phyloP scores from a whole-genome alignment of 2,888 invertebrate genomes.

The Peribatodes rhomboidaria region DNA sequence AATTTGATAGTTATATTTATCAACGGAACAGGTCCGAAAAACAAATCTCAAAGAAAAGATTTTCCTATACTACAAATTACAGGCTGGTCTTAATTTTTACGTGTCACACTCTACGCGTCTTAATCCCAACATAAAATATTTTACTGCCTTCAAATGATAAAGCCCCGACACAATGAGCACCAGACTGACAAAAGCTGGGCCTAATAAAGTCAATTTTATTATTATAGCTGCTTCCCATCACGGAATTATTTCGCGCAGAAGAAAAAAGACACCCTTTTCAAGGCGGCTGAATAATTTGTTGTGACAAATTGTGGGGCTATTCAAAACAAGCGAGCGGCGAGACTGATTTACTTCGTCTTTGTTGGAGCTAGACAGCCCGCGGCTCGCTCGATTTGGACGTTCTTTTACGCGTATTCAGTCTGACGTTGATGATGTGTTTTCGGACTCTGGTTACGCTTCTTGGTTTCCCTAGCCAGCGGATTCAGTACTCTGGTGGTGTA shows the following conservation, averaged over 20 bases:
- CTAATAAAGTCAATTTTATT: constrained; percentile 60
- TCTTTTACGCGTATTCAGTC: constrained; percentile 47
- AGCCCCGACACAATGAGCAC: constrained; percentile 37
- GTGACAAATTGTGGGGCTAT: constrained; percentile 74
- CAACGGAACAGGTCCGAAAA: not conserved
- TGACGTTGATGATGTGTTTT: constrained; percentile 31
- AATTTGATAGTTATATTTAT: too few species aligned
- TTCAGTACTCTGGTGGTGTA: too few species aligned
- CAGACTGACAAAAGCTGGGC: constrained; percentile 45
- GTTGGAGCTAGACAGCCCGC: constrained; percentile 39
- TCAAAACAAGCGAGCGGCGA: constrained; percentile 68
- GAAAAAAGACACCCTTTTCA: constrained; percentile 64
- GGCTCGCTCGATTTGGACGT: constrained; percentile 49
- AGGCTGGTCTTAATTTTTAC: constrained; percentile 28
- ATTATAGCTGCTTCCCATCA: constrained; percentile 52
- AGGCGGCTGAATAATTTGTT: constrained; percentile 74
- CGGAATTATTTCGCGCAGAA: constrained; percentile 55
- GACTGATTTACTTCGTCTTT: constrained; percentile 63
- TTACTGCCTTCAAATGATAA: constrained; percentile 37
- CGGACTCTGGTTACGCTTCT: too few species aligned
- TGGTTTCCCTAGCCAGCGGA: too few species aligned
- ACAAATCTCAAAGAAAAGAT: not conserved
- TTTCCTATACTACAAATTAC: constrained; percentile 4
- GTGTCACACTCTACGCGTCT: constrained; percentile 23
- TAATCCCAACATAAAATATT: constrained; percentile 39